phyloP scores from a whole-genome alignment of 2,888 invertebrate species.

The Podabrus alpinus region DNA sequence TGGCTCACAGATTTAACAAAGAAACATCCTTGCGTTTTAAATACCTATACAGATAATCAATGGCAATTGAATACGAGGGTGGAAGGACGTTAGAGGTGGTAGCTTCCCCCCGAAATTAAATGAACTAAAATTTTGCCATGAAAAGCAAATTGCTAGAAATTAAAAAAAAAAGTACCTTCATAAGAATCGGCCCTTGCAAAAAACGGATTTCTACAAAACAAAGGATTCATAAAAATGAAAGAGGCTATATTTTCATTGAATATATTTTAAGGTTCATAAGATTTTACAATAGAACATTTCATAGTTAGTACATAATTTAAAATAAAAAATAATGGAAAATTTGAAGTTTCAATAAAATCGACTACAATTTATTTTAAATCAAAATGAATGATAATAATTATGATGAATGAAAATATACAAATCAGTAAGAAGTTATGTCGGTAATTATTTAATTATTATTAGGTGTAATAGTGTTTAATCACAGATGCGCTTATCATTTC shows the following conservation, averaged over 20 bases:
- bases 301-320: conserved; percentile 8
- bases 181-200: too few relatives aligned
- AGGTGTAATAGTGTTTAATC: conserved; percentile 38
- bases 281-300: conserved; percentile 21
- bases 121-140: too few relatives aligned
- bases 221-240: neutral
- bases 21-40: too few relatives aligned
- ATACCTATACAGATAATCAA: too few relatives aligned
- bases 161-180: too few relatives aligned
- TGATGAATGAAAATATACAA: neutral
- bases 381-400: neutral
- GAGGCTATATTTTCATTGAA: conserved; percentile 10
- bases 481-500: conserved; percentile 43
- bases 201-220: too few relatives aligned
- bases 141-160: too few relatives aligned
- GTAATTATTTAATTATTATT: conserved; percentile 19
- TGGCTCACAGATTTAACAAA: too few relatives aligned
- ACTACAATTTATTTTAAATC: neutral
- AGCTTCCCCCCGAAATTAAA: too few relatives aligned
- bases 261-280: conserved; percentile 21
- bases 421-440: neutral
- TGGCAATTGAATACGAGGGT: too few relatives aligned
- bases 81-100: too few relatives aligned
- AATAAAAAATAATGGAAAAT: neutral
- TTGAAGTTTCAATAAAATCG: neutral